phyloP scores from a whole-genome alignment of 2,113 vertebrate species.

The Ophiodon elongatus region DNA sequence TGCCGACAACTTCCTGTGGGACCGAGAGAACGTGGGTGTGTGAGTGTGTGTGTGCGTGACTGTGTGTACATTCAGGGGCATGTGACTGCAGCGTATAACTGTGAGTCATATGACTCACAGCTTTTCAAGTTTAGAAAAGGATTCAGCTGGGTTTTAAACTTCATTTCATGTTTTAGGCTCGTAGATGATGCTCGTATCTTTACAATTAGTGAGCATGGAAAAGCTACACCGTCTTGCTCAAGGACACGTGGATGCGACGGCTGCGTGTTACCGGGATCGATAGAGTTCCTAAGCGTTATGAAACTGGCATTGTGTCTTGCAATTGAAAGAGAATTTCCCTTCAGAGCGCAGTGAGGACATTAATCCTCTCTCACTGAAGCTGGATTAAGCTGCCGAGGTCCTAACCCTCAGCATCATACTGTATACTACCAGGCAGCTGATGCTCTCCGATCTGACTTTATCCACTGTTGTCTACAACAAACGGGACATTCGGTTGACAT shows the following conservation, averaged over 20 bases:
- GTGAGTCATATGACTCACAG: slow-evolving; percentile 16
- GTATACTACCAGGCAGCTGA: slow-evolving; percentile 29
- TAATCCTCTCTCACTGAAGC: slow-evolving; percentile 47
- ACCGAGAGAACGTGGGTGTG: slow-evolving; percentile 27
- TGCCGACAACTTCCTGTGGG: slow-evolving; percentile 75
- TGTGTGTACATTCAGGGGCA: slow-evolving; percentile 3
- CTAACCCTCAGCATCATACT: slow-evolving; percentile 7
- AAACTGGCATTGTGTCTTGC: not conserved
- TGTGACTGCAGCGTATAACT: slow-evolving; percentile 53
- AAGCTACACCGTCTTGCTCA: not conserved
- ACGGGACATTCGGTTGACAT: slow-evolving; percentile 41
- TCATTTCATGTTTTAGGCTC: slow-evolving; percentile 12
- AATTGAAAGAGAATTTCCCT: slow-evolving; percentile 31
- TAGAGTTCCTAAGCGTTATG: slow-evolving; percentile 1
- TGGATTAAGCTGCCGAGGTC: slow-evolving; percentile 40
- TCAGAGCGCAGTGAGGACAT: slow-evolving; percentile 32
- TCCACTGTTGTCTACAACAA: slow-evolving; percentile 45
- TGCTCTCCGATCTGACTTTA: not conserved
- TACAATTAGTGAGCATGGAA: not conserved
- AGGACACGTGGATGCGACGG: not conserved
- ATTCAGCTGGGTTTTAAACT: slow-evolving; percentile 11
- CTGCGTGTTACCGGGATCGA: slow-evolving; percentile 5
- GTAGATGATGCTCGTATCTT: not conserved
- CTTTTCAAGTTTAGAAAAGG: not conserved
- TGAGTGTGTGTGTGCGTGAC: slow-evolving; percentile 1